A percentile compares a stretch with the other conserved stretches of the same genome.
Conservation (phyloP, 2,113 vertebrate genomes). For the Nanger granti region DNA sequence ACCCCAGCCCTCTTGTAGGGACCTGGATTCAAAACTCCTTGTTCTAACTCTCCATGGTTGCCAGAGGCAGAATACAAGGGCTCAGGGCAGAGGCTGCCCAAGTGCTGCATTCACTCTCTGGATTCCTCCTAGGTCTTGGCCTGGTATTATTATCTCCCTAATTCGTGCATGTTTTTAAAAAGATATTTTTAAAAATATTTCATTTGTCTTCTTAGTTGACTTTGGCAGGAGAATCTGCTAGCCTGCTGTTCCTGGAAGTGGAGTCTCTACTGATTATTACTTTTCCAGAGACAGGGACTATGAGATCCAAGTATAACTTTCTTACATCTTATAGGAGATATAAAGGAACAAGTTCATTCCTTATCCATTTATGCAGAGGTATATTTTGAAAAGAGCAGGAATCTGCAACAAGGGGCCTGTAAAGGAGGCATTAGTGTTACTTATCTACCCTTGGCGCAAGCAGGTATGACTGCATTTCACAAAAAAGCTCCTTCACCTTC, state of each 20-base stretch:
- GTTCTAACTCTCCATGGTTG: neutral
- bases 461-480: neutral
- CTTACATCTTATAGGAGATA: neutral
- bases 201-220: neutral
- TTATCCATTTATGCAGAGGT: neutral
- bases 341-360: neutral
- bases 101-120: neutral
- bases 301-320: neutral
- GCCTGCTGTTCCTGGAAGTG: neutral
- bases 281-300: neutral
- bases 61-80: neutral
- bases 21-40: neutral
- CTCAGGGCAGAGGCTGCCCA: neutral
- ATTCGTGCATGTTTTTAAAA: neutral
- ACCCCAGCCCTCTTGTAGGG: neutral
- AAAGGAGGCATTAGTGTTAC: neutral
- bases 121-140: neutral
- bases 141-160: neutral
- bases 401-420: neutral
- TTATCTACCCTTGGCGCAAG: neutral
- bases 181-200: neutral
- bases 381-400: neutral
- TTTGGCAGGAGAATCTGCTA: neutral
- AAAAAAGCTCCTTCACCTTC: neutral
- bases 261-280: neutral